A percentile compares a stretch with the other conserved stretches of the same genome.
These are phyloP conservation scores for Rotaria magnacalcarata DNA, from an alignment of 2,888 invertebrate genomes.

Conservation along the genomic window DNA sequence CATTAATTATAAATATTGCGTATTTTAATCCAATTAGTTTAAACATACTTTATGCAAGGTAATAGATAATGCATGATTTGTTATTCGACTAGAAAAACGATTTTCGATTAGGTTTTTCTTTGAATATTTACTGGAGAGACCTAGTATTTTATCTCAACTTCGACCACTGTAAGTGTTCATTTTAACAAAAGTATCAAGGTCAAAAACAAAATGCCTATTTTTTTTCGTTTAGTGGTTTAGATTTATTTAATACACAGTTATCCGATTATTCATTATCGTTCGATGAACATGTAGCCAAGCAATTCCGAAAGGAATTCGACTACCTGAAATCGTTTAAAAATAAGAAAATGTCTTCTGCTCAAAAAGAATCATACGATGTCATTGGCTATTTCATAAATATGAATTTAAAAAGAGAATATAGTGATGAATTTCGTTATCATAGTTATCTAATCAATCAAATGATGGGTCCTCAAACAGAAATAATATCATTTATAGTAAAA, in stretches of 20 bases:
- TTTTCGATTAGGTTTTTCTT: neutral
- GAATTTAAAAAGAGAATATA: neutral
- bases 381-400: neutral
- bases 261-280: neutral
- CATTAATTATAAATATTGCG: neutral
- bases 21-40: neutral
- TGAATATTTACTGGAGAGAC: neutral
- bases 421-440: neutral
- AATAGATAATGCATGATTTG: neutral
- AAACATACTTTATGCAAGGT: neutral
- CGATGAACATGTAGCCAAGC: neutral
- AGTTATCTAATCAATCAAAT: neutral
- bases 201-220: neutral
- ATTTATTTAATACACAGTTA: neutral
- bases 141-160: neutral
- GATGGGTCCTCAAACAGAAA: neutral
- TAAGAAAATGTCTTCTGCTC: neutral
- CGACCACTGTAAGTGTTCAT: neutral
- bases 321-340: neutral
- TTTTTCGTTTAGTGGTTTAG: neutral
- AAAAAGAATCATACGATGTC: neutral
- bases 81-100: neutral
- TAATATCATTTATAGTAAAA: neutral
- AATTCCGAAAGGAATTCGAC: neutral
- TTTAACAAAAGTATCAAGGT: neutral